Evolutionary conservation across 2,888 invertebrate species (phyloP).

Genomic region (Pogonocherus hispidulus): DNA sequence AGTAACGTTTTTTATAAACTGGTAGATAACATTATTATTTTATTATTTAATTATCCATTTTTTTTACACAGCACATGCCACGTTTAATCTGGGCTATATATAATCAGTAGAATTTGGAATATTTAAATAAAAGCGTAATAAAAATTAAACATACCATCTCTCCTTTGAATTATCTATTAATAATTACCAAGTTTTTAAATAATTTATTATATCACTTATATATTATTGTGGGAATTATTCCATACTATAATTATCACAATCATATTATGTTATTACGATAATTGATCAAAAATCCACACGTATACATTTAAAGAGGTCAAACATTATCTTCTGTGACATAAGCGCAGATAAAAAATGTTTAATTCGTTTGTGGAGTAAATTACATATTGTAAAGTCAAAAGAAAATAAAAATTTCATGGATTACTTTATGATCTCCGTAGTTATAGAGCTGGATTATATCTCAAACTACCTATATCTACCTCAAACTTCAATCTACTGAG

Average conservation of each 20-base stretch:
- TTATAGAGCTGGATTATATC: too few species aligned
- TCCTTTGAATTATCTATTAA: not conserved
- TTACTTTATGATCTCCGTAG: too few species aligned
- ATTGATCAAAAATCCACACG: not conserved
- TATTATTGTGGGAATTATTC: not conserved
- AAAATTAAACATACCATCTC: not conserved
- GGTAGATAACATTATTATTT: not conserved
- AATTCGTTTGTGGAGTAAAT: too few species aligned
- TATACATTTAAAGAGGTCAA: not conserved
- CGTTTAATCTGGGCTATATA: not conserved
- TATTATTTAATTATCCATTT: not conserved
- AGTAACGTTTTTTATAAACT: not conserved
- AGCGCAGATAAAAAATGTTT: too few species aligned
- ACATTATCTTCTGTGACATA: not conserved
- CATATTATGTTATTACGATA: not conserved
- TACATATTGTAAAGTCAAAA: too few species aligned
- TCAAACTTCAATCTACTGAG: too few species aligned
- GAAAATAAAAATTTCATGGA: too few species aligned
- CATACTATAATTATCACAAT: not conserved
- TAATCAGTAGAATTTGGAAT: not conserved
- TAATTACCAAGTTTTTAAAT: not conserved
- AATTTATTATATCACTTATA: too few species aligned
- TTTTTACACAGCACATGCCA: not conserved
- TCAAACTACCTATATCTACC: too few species aligned
- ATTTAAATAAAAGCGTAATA: not conserved